These are phyloP conservation scores for Brachionus manjavacas DNA, from an alignment of 1,140 invertebrate genomes.

Conservation along the genomic window DNA sequence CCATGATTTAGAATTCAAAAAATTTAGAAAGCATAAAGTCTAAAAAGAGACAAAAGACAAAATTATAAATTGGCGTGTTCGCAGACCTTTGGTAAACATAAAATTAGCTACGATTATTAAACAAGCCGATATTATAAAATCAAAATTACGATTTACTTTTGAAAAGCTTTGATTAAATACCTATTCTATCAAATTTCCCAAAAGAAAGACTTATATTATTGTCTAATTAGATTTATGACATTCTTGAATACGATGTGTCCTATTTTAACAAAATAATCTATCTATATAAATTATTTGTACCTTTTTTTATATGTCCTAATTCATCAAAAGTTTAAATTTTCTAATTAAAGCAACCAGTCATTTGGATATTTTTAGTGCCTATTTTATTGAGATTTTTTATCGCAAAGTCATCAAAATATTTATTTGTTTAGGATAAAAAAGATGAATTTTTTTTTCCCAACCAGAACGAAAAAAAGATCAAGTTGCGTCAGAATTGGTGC, in stretches of 20 bases:
- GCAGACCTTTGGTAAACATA: not conserved
- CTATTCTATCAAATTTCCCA: not conserved
- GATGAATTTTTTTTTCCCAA: not conserved
- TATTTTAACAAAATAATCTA: not conserved
- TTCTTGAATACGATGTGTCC: not conserved
- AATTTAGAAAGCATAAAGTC: too few species aligned
- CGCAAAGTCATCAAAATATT: too few species aligned
- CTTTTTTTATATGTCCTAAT: not conserved
- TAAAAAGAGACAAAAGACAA: too few species aligned
- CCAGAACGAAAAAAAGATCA: not conserved
- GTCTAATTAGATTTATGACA: not conserved
- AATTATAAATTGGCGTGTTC: not conserved
- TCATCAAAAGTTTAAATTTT: not conserved
- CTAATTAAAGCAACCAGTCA: not conserved
- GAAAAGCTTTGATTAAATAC: not conserved
- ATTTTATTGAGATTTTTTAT: too few species aligned
- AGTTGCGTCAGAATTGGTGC: not conserved
- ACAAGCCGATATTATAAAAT: not conserved
- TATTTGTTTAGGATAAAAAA: too few species aligned
- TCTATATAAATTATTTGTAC: too few species aligned
- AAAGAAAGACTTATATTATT: not conserved
- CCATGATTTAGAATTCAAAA: too few species aligned
- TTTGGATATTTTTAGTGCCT: not conserved
- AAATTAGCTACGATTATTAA: not conserved
- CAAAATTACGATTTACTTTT: slow-evolving; percentile 13